Evolutionary conservation across 1,140 invertebrate genomes (phyloP).

Genomic region (Philotrypesis tridentata): DNA sequence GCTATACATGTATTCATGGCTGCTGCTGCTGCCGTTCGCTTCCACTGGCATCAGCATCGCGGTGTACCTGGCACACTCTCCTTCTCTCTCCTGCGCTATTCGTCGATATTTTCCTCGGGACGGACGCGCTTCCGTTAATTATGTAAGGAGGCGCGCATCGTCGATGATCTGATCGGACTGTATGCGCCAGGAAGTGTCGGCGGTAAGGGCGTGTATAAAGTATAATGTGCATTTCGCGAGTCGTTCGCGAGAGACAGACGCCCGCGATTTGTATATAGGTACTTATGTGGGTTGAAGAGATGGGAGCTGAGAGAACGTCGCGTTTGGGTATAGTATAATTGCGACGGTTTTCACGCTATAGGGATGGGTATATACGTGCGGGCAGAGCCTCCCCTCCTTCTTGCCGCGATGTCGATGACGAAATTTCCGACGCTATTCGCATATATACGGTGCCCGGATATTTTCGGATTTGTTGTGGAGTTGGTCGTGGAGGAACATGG

Average conservation of each 20-base stretch:
- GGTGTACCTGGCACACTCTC: not conserved
- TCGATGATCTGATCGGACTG: not conserved
- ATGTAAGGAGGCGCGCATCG: not conserved
- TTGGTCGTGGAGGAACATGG: not conserved
- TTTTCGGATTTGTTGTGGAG: not conserved
- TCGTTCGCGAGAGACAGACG: not conserved
- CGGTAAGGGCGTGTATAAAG: not conserved
- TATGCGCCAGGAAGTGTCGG: too few relatives aligned
- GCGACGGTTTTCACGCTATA: too few relatives aligned
- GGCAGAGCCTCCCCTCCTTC: not conserved
- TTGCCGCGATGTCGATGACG: slow-evolving; percentile 19
- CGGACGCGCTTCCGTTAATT: not conserved
- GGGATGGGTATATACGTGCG: too few relatives aligned
- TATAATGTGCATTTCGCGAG: not conserved
- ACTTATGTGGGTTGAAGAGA: not conserved
- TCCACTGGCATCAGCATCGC: not conserved
- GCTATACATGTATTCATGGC: not conserved
- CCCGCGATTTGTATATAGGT: too few relatives aligned
- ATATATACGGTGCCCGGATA: not conserved
- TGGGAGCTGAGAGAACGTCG: not conserved
- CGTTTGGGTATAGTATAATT: too few relatives aligned
- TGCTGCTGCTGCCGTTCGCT: not conserved
- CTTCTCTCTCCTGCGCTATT: not conserved
- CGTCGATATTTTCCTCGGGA: not conserved
- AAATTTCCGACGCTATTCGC: slow-evolving; percentile 41